Evolutionary conservation across 2,113 vertebrate genomes (phyloP).

Genomic region (Otolemur garnettii): DNA sequence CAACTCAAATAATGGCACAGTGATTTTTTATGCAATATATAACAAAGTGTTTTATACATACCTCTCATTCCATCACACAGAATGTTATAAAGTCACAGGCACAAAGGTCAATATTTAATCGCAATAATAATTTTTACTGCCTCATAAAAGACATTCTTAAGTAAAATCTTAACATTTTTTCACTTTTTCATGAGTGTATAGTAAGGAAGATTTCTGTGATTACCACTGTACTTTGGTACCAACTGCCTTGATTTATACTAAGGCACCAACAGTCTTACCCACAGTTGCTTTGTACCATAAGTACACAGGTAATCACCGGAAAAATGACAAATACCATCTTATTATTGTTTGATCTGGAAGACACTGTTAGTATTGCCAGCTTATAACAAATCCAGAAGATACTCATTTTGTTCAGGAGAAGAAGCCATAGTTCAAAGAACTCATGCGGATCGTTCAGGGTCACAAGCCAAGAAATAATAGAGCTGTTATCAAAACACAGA

Average conservation of each 20-base stretch:
- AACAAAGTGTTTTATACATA: background rate
- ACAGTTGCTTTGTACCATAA: background rate
- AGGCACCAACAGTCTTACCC: background rate
- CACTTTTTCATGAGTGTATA: background rate
- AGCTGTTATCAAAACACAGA: background rate
- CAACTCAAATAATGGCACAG: background rate
- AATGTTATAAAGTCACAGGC: background rate
- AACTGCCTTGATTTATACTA: background rate
- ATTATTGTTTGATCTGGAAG: slow-evolving; percentile 16
- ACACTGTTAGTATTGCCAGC: background rate
- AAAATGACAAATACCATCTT: background rate
- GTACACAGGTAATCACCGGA: background rate
- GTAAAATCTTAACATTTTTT: background rate
- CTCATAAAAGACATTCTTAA: slow-evolving; percentile 30
- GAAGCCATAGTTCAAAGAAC: background rate
- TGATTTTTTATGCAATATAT: background rate
- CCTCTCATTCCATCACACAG: background rate
- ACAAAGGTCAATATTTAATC: background rate
- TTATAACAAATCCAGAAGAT: background rate
- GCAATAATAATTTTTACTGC: background rate
- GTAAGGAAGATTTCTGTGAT: background rate
- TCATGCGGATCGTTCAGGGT: background rate
- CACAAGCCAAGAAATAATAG: background rate
- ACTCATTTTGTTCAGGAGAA: background rate
- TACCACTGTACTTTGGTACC: background rate